Base-by-base conservation (phyloP, 2,888 invertebrate genomes). In the Dolomedes plantarius region DNA sequence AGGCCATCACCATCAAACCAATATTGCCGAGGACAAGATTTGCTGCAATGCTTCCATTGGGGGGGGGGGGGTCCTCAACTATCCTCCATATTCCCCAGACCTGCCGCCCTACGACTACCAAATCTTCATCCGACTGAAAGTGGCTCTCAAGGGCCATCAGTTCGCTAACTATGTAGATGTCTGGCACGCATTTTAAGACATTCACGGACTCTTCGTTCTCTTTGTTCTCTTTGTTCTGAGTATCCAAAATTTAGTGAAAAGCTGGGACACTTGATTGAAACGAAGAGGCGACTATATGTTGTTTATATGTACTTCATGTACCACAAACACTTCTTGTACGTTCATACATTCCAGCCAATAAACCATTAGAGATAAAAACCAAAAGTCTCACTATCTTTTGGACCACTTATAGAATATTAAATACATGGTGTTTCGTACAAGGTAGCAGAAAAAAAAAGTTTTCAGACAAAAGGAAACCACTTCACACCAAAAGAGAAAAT, bases 71-170 rank as follows among this genome's bases (percentile, higher is more conserved):
- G 31, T 56, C 32, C 46, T 71, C 9, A n/a, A 29, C 3, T 71
- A 71, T 36, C 32, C 71, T 6, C 71, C 41, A 23, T 71, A 36
- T 0, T 71, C 41, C 27, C 32, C 71, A 9, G 19, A 71, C 41
- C 32, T 0, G 0, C 71, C 41, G 46, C 39, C 71, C 19, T 32
- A 39, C 32, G 39, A 71, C 39, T 71, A 28, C 31, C 71, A 71
- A 27, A 36, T 71, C 23, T 71, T 71, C 1, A 39, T 71, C 27
- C 27, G 65, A 65, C 28, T 65, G 65, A 65, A 65, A 65, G 1
- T 3, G 65, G 65, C 2, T 65, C n/a, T 65, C 5, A 28, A 65
- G 29, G 1, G 23, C 65, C 28, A 28, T 27, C 28, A 13, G 28
- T 6, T 65, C 27, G n/a, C 13, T 13, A 28, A 65, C 13, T 7